Base-by-base conservation (phyloP, 2,888 invertebrate species). In the Lasius platythorax region DNA sequence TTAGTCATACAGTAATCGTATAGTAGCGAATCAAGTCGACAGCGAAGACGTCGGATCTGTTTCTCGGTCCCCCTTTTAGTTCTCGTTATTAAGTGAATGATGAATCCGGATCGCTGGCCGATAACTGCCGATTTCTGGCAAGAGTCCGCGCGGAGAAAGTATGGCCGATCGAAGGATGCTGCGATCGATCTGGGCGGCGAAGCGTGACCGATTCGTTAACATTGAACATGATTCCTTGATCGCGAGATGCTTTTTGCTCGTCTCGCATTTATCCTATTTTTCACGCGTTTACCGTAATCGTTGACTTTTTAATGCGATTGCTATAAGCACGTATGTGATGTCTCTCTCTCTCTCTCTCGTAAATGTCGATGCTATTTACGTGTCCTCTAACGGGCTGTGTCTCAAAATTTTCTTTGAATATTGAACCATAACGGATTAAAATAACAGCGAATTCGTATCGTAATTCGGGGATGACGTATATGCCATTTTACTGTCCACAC, bases 121-220 rank as follows among this genome's bases (percentile, higher is more conserved):
- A 76, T 50, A 50, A 86, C 15, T n/a, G 82, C 53, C 64, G 72
- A 87, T 85, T 83, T 88, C 89, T 72, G 87, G 83, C 83, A 73
- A 84, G 63, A 28, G 68, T 73, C 28, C 82, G 83, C 83, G 87
- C 84, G 87, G 91, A 83, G 88, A 92, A 92, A 89, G 89, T 89
- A 90, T 88, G 89, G 87, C 89, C 86, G 87, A 92, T 85, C 87
- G 75, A 91, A 84, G 83, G 81, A 87, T 87, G 82, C 82, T 66
- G 79, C 78, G 88, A 87, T 84, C 88, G 86, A 78, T 76, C 61
- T 58, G 43, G 43, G 61, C 63, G 72, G 58, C 33, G 67, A 78
- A 53, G 82, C 85, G 53, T 79, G 84, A 86, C 83, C 63, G 75
- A 85, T 74, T 82, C 73, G 88, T 46, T 87, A 87, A 84, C 8